Conservation (phyloP, 2,888 invertebrate species). For the Dendrolimus houi region DNA sequence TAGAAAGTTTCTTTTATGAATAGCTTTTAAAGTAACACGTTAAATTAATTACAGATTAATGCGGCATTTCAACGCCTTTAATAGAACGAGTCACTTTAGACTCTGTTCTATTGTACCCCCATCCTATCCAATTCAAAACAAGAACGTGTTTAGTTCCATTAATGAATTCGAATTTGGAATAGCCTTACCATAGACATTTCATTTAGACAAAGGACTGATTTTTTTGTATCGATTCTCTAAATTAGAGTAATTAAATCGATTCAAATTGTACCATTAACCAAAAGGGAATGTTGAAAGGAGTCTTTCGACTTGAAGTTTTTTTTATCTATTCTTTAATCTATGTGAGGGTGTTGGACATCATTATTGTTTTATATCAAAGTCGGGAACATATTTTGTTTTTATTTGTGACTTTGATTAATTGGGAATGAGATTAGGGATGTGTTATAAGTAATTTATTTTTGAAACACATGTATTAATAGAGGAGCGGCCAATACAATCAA, state of each 20-base stretch:
- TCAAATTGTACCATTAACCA: constrained; percentile 9
- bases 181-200: constrained; percentile 20
- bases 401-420: constrained; percentile 1
- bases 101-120: constrained; percentile 11
- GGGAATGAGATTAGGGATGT: neutral
- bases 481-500: too few relatives aligned
- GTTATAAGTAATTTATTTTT: too few relatives aligned
- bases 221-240: constrained; percentile 15
- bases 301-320: neutral
- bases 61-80: neutral
- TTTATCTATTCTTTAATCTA: neutral
- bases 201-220: constrained; percentile 18
- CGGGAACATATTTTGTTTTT: neutral
- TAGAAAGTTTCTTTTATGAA: too few relatives aligned
- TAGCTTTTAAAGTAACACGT: neutral
- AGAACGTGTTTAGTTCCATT: constrained; percentile 27
- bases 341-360: neutral
- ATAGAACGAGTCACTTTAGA: neutral
- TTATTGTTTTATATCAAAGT: neutral
- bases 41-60: neutral
- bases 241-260: constrained; percentile 10
- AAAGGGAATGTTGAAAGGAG: neutral
- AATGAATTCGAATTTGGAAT: constrained; percentile 34
- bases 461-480: too few relatives aligned
- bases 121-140: constrained; percentile 27